phyloP scores from a whole-genome alignment of 2,888 invertebrate species.

The Eilema sororculum region DNA sequence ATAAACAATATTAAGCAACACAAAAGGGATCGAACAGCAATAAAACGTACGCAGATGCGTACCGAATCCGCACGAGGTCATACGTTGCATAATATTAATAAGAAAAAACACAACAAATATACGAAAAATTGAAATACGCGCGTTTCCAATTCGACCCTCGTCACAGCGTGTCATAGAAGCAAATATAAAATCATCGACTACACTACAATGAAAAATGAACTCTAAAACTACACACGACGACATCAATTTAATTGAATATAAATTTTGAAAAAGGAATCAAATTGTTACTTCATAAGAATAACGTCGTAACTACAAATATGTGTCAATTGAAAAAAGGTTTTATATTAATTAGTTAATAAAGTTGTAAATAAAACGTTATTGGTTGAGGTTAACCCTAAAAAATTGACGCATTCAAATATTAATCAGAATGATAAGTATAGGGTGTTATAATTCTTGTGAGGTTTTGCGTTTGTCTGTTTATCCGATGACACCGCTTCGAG shows the following conservation, averaged over 20 bases:
- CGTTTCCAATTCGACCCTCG: constrained; percentile 71
- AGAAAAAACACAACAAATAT: constrained; percentile 62
- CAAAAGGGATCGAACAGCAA: constrained; percentile 59
- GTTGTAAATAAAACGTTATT: constrained; percentile 21
- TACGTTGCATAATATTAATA: constrained; percentile 70
- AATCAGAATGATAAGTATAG: constrained; percentile 68
- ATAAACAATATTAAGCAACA: constrained; percentile 39
- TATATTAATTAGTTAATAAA: constrained; percentile 24
- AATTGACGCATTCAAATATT: constrained; percentile 64
- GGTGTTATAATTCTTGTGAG: constrained; percentile 55
- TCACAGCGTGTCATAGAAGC: constrained; percentile 69
- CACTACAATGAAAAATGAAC: constrained; percentile 33
- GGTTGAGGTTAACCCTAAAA: constrained; percentile 57
- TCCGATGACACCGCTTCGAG: constrained; percentile 61
- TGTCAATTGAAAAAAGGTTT: constrained; percentile 26
- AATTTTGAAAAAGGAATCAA: constrained; percentile 33
- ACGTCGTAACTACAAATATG: constrained; percentile 29
- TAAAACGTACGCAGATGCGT: constrained; percentile 73
- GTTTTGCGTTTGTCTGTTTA: constrained; percentile 60
- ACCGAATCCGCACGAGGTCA: constrained; percentile 67
- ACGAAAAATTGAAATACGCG: constrained; percentile 70
- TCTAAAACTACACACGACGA: constrained; percentile 19
- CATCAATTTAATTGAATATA: constrained; percentile 10
- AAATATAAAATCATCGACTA: constrained; percentile 55
- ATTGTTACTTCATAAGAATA: constrained; percentile 27